Evolutionary conservation across 2,888 invertebrate genomes (phyloP).

Genomic region (Tetropium fuscum): DNA sequence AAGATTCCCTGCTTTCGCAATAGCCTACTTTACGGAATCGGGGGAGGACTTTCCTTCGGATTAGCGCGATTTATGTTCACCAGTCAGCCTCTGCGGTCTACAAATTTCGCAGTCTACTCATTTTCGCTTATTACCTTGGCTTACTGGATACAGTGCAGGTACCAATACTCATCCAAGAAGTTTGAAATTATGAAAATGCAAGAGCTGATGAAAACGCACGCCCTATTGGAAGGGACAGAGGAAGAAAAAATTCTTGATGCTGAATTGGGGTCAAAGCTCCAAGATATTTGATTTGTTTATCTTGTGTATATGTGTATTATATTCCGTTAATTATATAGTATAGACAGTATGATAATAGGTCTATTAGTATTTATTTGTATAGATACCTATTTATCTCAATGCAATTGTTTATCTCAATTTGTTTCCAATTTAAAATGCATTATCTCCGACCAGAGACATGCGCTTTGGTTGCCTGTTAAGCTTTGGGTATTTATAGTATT

Average conservation of each 20-base stretch:
- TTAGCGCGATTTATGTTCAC: conserved; percentile 79
- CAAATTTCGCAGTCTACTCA: conserved; percentile 75
- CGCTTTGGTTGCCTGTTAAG: no score
- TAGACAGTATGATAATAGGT: background rate
- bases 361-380: no score
- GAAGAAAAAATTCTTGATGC: conserved; percentile 61
- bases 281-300: conserved; percentile 28
- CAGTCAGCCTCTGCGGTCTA: conserved; percentile 73
- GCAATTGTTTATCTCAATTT: no score
- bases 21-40: conserved; percentile 81
- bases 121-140: conserved; percentile 74
- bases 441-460: no score
- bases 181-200: conserved; percentile 75
- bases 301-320: background rate
- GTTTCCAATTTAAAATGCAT: no score
- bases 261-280: conserved; percentile 26
- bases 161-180: conserved; percentile 75
- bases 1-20: conserved; percentile 85
- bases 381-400: no score
- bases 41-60: conserved; percentile 77
- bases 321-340: background rate
- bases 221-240: conserved; percentile 74
- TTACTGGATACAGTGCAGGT: conserved; percentile 80
- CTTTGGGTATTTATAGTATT: no score
- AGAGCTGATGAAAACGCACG: conserved; percentile 72